Conservation (phyloP, 1,140 invertebrate genomes). For the Tribolium madens region DNA sequence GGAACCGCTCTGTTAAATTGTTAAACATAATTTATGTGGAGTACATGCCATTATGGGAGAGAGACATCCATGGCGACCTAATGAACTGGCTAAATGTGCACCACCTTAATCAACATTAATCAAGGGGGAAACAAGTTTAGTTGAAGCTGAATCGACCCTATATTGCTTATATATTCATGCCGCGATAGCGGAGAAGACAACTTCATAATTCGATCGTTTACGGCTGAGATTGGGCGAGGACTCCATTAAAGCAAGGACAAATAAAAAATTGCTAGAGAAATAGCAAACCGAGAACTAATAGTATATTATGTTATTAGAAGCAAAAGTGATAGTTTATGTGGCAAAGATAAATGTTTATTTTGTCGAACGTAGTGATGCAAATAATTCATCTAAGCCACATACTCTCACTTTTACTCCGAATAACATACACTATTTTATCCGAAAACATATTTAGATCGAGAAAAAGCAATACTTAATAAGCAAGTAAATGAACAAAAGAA, state of each 20-base stretch:
- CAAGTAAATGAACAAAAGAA: no score
- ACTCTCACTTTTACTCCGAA: no score
- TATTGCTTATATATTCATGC: conserved; percentile 49
- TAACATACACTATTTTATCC: no score
- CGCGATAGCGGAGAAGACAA: background rate
- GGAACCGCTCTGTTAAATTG: conserved; percentile 44
- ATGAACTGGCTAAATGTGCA: conserved; percentile 53
- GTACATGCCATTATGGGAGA: conserved; percentile 47
- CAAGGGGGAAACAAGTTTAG: conserved; percentile 49
- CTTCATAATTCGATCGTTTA: conserved; percentile 46
- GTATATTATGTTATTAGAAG: no score
- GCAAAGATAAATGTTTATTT: no score
- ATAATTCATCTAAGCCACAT: no score
- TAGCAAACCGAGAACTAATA: no score
- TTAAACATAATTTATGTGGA: conserved; percentile 53
- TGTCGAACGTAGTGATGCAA: no score
- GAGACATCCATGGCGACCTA: conserved; percentile 51
- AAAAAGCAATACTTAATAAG: no score
- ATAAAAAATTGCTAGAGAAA: no score
- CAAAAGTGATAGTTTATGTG: no score
- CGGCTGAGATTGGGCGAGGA: background rate
- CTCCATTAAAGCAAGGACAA: background rate
- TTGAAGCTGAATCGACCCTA: conserved; percentile 24
- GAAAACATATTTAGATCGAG: no score
- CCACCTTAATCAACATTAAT: conserved; percentile 54